A percentile compares a stretch with the other conserved stretches of the same genome.
Conservation (phyloP, 2,113 vertebrate genomes). For the Stegostoma tigrinum region DNA sequence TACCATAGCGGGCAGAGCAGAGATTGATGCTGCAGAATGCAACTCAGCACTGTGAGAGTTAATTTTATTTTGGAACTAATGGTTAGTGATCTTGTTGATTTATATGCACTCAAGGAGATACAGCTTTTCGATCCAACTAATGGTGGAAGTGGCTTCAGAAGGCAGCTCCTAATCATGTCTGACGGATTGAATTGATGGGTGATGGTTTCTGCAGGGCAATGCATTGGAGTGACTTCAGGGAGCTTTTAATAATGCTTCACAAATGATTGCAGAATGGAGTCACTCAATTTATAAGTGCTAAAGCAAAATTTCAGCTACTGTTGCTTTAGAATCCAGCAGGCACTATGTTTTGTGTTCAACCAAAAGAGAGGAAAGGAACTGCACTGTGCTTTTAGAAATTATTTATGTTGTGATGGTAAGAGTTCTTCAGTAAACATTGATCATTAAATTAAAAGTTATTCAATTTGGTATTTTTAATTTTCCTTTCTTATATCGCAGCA, state of each 20-base stretch:
- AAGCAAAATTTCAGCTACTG: conserved; percentile 14
- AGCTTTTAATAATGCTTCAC: conserved; percentile 53
- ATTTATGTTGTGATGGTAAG: not conserved
- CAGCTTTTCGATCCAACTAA: conserved; percentile 49
- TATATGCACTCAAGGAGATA: conserved; percentile 41
- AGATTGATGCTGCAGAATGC: not conserved
- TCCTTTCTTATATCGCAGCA: not conserved
- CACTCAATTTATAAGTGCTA: conserved; percentile 42
- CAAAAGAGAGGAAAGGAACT: not conserved
- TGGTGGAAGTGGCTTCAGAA: conserved; percentile 47
- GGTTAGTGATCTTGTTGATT: conserved; percentile 36
- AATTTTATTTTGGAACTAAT: conserved; percentile 26
- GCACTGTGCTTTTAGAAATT: not conserved
- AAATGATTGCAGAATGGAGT: conserved; percentile 45
- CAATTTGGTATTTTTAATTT: not conserved
- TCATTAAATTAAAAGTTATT: not conserved
- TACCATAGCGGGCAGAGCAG: not conserved
- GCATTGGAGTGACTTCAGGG: conserved; percentile 43
- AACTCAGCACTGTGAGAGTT: not conserved
- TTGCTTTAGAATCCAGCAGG: not conserved
- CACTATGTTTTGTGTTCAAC: not conserved
- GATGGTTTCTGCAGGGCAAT: conserved; percentile 50
- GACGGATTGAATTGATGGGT: conserved; percentile 50
- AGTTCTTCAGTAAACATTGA: not conserved
- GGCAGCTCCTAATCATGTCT: conserved; percentile 45